These are phyloP conservation scores for human (Homo sapiens) DNA, from an alignment of 2,113 vertebrate genomes.

Conservation along the genomic window DNA sequence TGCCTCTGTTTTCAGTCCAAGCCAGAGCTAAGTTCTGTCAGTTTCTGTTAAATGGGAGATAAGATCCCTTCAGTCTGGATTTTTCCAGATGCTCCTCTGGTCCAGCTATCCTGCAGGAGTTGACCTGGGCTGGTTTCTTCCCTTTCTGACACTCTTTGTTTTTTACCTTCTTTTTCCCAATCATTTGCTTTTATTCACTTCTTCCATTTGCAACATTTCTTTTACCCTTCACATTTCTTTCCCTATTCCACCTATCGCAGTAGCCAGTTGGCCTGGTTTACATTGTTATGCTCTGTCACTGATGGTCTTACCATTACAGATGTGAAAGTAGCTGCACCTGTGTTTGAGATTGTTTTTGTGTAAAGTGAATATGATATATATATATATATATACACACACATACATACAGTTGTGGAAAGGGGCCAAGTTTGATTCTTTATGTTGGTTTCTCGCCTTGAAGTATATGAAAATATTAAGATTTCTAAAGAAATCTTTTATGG, in stretches of 20 bases:
- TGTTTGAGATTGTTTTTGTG: neutral
- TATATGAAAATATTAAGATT: constrained; percentile 5
- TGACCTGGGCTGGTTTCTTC: neutral
- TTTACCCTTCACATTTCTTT: neutral
- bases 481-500: neutral
- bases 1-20: neutral
- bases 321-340: neutral
- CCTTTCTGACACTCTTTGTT: neutral
- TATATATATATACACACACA: accelerated
- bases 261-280: neutral
- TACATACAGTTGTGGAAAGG: neutral
- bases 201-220: neutral
- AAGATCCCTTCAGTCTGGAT: neutral
- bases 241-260: neutral
- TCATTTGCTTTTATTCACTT: neutral
- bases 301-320: neutral
- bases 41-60: neutral
- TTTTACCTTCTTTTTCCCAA: neutral
- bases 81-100: neutral
- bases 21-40: neutral
- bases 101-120: neutral
- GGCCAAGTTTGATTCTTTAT: neutral
- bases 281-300: neutral
- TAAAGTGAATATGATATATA: neutral
- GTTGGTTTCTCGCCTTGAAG: neutral